These are phyloP conservation scores for Cryptus armator DNA, from an alignment of 2,888 invertebrate species.

Conservation along the genomic window DNA sequence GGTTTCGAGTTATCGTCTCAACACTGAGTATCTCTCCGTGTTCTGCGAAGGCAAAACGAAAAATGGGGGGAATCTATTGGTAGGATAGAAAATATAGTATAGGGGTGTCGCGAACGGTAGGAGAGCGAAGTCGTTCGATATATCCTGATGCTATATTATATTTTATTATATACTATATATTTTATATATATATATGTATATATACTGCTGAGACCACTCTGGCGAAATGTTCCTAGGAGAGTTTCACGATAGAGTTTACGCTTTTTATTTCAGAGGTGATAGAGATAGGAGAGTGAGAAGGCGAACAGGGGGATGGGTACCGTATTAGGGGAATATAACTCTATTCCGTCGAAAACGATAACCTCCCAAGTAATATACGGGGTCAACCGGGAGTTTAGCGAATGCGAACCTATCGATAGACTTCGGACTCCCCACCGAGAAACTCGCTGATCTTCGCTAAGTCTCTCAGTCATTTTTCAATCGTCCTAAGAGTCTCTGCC, in stretches of 20 bases:
- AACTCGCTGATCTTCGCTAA: too few species aligned
- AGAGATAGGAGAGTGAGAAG: slow-evolving; percentile 4
- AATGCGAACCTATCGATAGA: slow-evolving; percentile 13
- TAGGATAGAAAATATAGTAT: too few species aligned
- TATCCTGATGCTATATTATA: slow-evolving; percentile 34
- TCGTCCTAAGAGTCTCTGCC: slow-evolving; percentile 39
- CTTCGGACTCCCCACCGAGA: neutral
- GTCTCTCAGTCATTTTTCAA: slow-evolving; percentile 48
- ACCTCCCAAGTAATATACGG: slow-evolving; percentile 75
- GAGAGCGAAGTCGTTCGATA: slow-evolving; percentile 2
- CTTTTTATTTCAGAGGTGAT: slow-evolving; percentile 73
- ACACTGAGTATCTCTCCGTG: too few species aligned
- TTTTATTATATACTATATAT: slow-evolving; percentile 37
- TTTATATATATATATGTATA: slow-evolving; percentile 16
- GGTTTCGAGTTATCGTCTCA: too few species aligned
- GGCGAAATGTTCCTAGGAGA: slow-evolving; percentile 63
- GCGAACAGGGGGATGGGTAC: neutral
- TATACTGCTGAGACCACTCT: slow-evolving; percentile 53
- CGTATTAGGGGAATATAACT: slow-evolving; percentile 6
- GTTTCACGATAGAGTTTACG: slow-evolving; percentile 72
- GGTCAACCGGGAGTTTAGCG: slow-evolving; percentile 72
- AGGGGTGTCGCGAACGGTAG: neutral
- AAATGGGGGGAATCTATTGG: too few species aligned
- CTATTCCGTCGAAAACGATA: slow-evolving; percentile 74
- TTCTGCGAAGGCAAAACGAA: too few species aligned